Evolutionary conservation across 2,797 vertebrate genomes (phyloP), one percentile per base, ranked within the genome.

Genomic region (Dromococcyx pavoninus): DNA sequence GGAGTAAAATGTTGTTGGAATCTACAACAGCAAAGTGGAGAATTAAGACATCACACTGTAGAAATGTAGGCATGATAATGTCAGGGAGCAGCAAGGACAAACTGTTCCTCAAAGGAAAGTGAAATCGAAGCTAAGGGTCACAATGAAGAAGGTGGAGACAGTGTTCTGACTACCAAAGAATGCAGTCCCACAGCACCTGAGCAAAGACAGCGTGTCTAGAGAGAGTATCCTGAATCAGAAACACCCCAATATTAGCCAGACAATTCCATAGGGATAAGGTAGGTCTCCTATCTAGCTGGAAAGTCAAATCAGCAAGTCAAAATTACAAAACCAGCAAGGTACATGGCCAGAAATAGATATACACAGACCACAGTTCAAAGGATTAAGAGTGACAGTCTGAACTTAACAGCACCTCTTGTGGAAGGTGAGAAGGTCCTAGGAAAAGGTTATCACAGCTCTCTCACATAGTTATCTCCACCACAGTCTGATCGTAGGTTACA

Each of bases 351-450:
- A 17, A 51, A 61, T 11, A 64, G 30, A 10, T 27, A 51, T 3
- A 28, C 7, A 27, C 0, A 10, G 51, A 22, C 5, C 0, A 0
- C 30, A 66, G 22, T 17, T 62, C 61, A 71, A 19, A 80, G 43
- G 25, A 53, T 6, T 18, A 72, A 25, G 4, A 3, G 10, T 41
- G 53, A 41, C 7, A 37, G 24, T 9, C 25, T 32, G 25, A 85
- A 8, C 17, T 41, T 46, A 54, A 53, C 30, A 32, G 9, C 23
- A 37, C 16, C 10, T 84, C 61, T 33, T 35, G 32, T 9, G 14
- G 12, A 35, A 67, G 5, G 5, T 27, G 17, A 33, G 43, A 30
- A 35, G 8, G 19, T 19, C 33, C 32, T 53, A 35, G 46, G 23
- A 5, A 13, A 62, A 24, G 21, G 48, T 77, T 61, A 48, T 41